phyloP scores from a whole-genome alignment of 2,888 invertebrate genomes.

The Drosophila anomalipes region DNA sequence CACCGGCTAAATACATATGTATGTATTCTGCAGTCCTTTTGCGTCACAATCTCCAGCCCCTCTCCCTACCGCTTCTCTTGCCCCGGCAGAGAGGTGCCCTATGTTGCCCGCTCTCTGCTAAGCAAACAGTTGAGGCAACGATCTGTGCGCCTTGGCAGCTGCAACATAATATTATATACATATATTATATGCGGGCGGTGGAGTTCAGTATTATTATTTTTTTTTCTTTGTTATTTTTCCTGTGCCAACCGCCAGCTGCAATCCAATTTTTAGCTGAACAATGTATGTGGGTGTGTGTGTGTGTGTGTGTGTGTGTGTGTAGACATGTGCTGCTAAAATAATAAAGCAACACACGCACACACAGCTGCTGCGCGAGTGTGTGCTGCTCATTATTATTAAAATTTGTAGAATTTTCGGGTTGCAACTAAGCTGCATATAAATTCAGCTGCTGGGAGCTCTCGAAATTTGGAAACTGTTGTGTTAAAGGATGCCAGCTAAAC shows the following conservation, averaged over 20 bases:
- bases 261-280: slow-evolving; percentile 74
- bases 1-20: slow-evolving; percentile 16
- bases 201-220: slow-evolving; percentile 8
- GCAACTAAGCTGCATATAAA: slow-evolving; percentile 80
- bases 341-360: slow-evolving; percentile 68
- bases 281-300: slow-evolving; percentile 44
- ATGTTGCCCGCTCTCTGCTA: slow-evolving; percentile 27
- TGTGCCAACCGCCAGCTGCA: slow-evolving; percentile 68
- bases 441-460: slow-evolving; percentile 65
- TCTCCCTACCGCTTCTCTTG: background rate
- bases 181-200: slow-evolving; percentile 51
- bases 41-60: background rate
- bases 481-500: slow-evolving; percentile 52
- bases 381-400: slow-evolving; percentile 78
- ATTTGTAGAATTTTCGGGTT: slow-evolving; percentile 80
- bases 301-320: slow-evolving; percentile 47
- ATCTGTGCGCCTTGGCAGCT: slow-evolving; percentile 78
- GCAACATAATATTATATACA: slow-evolving; percentile 79
- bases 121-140: slow-evolving; percentile 71
- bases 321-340: slow-evolving; percentile 72
- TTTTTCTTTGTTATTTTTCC: slow-evolving; percentile 43
- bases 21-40: slow-evolving; percentile 23
- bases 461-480: slow-evolving; percentile 56
- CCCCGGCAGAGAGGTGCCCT: background rate
- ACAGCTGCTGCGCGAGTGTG: slow-evolving; percentile 19